These are phyloP conservation scores for Corythaixoides concolor DNA, from an alignment of 2,113 vertebrate species.

Conservation along the genomic window DNA sequence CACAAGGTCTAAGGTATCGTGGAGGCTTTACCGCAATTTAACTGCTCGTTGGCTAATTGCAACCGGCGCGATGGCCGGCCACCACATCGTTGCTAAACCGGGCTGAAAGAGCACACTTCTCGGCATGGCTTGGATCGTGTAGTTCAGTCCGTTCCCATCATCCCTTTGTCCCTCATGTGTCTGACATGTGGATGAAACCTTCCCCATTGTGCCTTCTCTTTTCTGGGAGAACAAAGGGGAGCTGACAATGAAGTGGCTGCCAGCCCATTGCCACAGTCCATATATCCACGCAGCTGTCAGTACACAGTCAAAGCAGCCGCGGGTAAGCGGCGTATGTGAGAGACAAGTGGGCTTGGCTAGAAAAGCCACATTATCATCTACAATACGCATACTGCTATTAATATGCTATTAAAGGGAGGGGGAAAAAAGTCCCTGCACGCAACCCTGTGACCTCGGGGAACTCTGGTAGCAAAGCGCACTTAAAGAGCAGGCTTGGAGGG, in stretches of 20 bases:
- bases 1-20: not conserved
- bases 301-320: slow-evolving; percentile 1
- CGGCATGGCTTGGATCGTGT: not conserved
- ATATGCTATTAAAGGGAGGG: not conserved
- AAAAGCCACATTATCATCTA: not conserved
- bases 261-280: slow-evolving; percentile 68
- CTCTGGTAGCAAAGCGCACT: not conserved
- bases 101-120: not conserved
- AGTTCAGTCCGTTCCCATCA: slow-evolving; percentile 45
- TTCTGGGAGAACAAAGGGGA: slow-evolving; percentile 70
- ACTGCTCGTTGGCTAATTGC: not conserved
- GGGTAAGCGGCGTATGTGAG: not conserved
- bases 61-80: not conserved
- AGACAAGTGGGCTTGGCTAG: not conserved
- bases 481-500: slow-evolving; percentile 1
- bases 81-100: not conserved
- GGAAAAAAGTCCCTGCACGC: not conserved
- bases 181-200: slow-evolving; percentile 73
- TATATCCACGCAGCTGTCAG: slow-evolving; percentile 68
- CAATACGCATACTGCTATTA: not conserved
- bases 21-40: not conserved
- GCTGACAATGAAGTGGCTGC: slow-evolving; percentile 66
- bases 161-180: slow-evolving; percentile 70
- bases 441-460: not conserved
- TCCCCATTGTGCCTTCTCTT: slow-evolving; percentile 63